Base-by-base conservation (phyloP, 2,797 vertebrate species). In the Kryptopterus vitreolus region DNA sequence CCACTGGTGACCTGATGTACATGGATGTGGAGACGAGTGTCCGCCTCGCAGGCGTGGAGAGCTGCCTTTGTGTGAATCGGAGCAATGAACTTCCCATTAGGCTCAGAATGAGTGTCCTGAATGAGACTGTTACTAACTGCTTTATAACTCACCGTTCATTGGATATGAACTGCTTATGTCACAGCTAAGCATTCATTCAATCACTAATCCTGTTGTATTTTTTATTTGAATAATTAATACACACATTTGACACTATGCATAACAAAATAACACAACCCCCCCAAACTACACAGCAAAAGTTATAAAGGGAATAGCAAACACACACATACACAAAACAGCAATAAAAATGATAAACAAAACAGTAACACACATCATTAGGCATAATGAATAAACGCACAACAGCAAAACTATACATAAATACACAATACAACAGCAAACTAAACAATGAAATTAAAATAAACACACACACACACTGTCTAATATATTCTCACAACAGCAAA, bases 1-100 rank as follows among this genome's bases (percentile, higher is more conserved):
- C 26, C 57, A 43, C 29, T 63, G 50, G 70, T 74, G 35, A 52
- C 58, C 58, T 55, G 70, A 72, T 72, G 70, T 12, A 35, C 70
- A 55, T 72, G 50, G 35, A 55, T 72, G 31, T 55, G 33, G 55
- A 57, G 50, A 55, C n/a, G 6, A 52, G 26, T 53, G 48, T 53
- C 48, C 7, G 38, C 38, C 68, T 71, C 10, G 4, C 26, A 22
- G 69, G 26, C 69, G n/a, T 9, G 20, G 29, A 72, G 69, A 31
- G 69, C 69, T 55, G 69, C 69, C 31, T 35, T 55, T 72, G 29
- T 72, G 26, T 52, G 68, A 70, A 55, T 55, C 50, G n/a, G 50
- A 33, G 69, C 24, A 70, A 31, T 70, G 24, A 52, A 31, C 13
- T 70, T 31, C 9, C 68, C 29, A 20, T 70, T 52, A 31, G 24